Percentiles rank a stretch among this genome's conserved stretches.
phyloP scores from a whole-genome alignment of 2,797 vertebrate genomes.

The Margarornis squamiger region DNA sequence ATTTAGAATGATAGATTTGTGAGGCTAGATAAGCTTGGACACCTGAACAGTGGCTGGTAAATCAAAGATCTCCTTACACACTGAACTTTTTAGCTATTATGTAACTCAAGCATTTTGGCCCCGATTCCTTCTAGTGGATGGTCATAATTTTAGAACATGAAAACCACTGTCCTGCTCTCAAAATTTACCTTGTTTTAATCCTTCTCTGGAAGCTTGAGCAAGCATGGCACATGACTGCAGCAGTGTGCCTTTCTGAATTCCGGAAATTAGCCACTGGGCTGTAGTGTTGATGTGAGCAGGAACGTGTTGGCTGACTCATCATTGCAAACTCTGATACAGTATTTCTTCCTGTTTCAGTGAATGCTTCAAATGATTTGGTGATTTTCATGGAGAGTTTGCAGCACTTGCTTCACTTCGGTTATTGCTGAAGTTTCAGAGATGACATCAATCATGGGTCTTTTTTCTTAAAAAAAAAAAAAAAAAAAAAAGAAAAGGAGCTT shows the following conservation, averaged over 20 bases:
- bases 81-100: neutral
- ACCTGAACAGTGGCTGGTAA: neutral
- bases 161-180: neutral
- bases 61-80: neutral
- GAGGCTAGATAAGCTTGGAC: neutral
- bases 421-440: neutral
- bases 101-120: neutral
- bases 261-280: rapidly evolving
- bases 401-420: neutral
- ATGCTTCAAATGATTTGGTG: neutral
- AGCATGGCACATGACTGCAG: neutral
- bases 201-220: neutral
- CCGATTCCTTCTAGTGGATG: neutral
- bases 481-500: neutral
- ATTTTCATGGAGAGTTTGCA: neutral
- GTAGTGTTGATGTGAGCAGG: neutral
- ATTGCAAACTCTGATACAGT: neutral
- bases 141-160: neutral
- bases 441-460: neutral
- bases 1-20: neutral
- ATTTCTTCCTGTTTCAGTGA: neutral
- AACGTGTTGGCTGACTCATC: neutral
- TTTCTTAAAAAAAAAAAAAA: neutral
- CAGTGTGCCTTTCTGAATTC: neutral
- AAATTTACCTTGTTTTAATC: neutral